Evolutionary conservation across 2,113 vertebrate species (phyloP).

Genomic region (Cricetomys ansorgei): DNA sequence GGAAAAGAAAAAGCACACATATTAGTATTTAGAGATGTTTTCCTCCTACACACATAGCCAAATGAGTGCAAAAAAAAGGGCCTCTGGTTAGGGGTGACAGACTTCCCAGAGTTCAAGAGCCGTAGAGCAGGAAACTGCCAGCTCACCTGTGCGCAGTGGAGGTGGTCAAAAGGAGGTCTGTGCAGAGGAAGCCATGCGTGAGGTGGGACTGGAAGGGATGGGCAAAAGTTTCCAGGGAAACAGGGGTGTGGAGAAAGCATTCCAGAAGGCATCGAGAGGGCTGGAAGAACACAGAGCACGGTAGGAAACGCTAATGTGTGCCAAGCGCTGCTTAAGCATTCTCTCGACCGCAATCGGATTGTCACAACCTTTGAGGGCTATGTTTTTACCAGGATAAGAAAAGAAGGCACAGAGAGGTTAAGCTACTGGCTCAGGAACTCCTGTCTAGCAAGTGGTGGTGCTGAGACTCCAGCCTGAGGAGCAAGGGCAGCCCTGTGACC

Average conservation of each 20-base stretch:
- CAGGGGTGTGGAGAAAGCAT: background rate
- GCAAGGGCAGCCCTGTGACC: background rate
- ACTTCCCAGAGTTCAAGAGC: background rate
- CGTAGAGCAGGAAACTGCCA: background rate
- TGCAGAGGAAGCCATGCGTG: background rate
- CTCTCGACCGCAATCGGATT: background rate
- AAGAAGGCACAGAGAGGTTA: background rate
- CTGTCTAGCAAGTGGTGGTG: background rate
- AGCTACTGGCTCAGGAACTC: background rate
- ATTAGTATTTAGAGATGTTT: slow-evolving; percentile 48
- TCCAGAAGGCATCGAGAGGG: background rate
- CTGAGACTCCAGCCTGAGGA: background rate
- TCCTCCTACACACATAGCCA: background rate
- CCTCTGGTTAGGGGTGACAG: background rate
- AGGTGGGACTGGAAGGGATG: background rate
- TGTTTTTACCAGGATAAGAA: background rate
- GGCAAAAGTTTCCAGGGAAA: background rate
- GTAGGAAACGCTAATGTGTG: background rate
- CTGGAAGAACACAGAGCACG: background rate
- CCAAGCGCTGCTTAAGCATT: background rate
- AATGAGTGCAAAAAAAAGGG: background rate
- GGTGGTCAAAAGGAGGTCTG: background rate
- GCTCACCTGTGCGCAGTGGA: background rate
- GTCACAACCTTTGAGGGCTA: background rate
- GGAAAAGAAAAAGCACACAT: slow-evolving; percentile 39